Conservation (phyloP, 2,113 vertebrate species). For the Psittacula cyanocephala region DNA sequence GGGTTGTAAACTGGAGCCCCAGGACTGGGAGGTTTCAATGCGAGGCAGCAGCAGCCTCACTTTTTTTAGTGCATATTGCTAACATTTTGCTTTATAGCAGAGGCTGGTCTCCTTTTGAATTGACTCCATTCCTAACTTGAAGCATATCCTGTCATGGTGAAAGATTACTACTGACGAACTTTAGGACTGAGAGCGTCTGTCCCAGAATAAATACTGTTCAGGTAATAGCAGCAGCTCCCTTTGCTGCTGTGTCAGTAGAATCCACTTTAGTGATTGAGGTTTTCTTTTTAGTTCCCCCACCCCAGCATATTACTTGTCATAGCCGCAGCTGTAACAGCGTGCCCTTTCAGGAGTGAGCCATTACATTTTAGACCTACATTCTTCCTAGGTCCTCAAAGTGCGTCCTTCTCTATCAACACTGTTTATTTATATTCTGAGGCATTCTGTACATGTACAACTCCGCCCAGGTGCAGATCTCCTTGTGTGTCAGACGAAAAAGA, state of each 20-base stretch:
- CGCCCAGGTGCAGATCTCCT: not conserved
- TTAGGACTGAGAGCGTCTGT: not conserved
- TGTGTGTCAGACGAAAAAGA: not conserved
- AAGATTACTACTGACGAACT: not conserved
- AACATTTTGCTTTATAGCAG: not conserved
- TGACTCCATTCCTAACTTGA: not conserved
- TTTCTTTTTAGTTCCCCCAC: not conserved
- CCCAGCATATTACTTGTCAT: not conserved
- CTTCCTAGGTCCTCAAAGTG: not conserved
- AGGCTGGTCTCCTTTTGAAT: not conserved
- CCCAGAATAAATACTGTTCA: not conserved
- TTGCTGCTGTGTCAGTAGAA: not conserved
- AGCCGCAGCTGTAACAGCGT: not conserved
- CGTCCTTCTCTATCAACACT: not conserved
- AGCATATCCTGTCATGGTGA: not conserved
- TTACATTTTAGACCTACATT: not conserved
- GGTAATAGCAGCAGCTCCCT: not conserved
- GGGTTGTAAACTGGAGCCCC: not conserved
- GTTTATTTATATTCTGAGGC: not conserved
- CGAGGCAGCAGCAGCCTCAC: not conserved
- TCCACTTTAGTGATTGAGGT: not conserved
- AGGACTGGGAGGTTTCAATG: not conserved
- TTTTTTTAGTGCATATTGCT: not conserved
- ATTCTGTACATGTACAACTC: not conserved
- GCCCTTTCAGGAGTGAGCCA: not conserved